Conservation (phyloP, 2,888 invertebrate species). For the Elmis aenea region DNA sequence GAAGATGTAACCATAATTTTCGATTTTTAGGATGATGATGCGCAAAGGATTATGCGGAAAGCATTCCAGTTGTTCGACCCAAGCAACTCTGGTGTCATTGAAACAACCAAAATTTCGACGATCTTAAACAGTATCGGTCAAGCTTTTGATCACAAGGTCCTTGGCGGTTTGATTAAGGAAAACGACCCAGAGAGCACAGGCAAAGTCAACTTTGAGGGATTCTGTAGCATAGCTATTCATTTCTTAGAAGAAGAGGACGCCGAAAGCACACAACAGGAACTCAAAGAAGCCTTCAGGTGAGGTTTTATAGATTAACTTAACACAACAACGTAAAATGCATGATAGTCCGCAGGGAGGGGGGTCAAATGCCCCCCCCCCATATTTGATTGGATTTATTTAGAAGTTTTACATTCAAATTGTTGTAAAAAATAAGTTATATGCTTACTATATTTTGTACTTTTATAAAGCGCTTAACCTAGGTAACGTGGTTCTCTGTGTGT, state of each 20-base stretch:
- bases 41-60: constrained; percentile 78
- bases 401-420: too few relatives aligned
- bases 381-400: too few relatives aligned
- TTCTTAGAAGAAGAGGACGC: constrained; percentile 95
- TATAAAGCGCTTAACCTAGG: too few relatives aligned
- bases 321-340: too few relatives aligned
- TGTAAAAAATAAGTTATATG: too few relatives aligned
- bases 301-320: constrained; percentile 1
- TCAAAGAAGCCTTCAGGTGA: constrained; percentile 92
- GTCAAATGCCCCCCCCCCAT: too few relatives aligned
- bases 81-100: constrained; percentile 86
- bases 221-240: constrained; percentile 86
- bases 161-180: constrained; percentile 83
- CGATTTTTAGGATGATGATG: neutral
- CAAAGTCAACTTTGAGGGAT: constrained; percentile 91
- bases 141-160: constrained; percentile 85
- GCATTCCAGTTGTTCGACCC: constrained; percentile 98
- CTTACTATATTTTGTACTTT: too few relatives aligned
- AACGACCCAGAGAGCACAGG: constrained; percentile 89
- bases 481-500: too few relatives aligned
- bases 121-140: constrained; percentile 94
- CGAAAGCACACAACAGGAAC: constrained; percentile 93
- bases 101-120: constrained; percentile 84
- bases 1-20: neutral
- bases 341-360: too few relatives aligned